Evolutionary conservation across 1,140 invertebrate species (phyloP), one percentile per base, ranked within the genome.

Genomic region (Drosophila busckii): DNA sequence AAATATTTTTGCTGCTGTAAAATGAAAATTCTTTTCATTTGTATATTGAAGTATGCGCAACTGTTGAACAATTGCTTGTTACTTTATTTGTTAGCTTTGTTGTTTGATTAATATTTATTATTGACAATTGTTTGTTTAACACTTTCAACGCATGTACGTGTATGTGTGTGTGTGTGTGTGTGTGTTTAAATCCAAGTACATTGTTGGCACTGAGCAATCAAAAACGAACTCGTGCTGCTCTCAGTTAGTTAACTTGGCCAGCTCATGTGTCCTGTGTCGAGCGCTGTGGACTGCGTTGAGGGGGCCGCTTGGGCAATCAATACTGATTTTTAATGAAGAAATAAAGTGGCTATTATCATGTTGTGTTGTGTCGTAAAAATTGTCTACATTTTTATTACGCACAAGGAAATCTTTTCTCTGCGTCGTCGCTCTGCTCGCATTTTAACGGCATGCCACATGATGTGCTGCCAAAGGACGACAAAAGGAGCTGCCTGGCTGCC

Each of bases 321-420:
- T 80, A 82, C 75, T 38, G 75, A 37, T 80, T 80, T 82, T 80
- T 80, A 80, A 80, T 80, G 75, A 80, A 80, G 75, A 80, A 80
- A 80, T 80, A 80, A 80, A 82, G 75, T 68, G 69, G 69, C 76
- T 70, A 82, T 67, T 69, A 69, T 63, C 53, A 62, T 82, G 63
- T 46, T 73, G 53, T 59, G 50, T 45, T 60, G 48, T 70, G 56
- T 66, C 75, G 52, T 80, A 80, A 80, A 82, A 80, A 70, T 82
- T 82, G 75, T 82, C 75, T 80, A 82, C 75, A 82, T 75, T 80
- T 80, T 82, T 80, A 82, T 80, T 69, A 65, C 69, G 48, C 37
- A 48, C 22, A 28, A n/a, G n/a, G n/a, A n/a, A 13, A 17, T 16
- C 45, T 42, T 38, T 53, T 6, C 10, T 23, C 28, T 2, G 10